Percentiles rank a stretch among this genome's conserved stretches.
Conservation (phyloP, 1,140 invertebrate genomes). For the Kradibia gibbosae region DNA sequence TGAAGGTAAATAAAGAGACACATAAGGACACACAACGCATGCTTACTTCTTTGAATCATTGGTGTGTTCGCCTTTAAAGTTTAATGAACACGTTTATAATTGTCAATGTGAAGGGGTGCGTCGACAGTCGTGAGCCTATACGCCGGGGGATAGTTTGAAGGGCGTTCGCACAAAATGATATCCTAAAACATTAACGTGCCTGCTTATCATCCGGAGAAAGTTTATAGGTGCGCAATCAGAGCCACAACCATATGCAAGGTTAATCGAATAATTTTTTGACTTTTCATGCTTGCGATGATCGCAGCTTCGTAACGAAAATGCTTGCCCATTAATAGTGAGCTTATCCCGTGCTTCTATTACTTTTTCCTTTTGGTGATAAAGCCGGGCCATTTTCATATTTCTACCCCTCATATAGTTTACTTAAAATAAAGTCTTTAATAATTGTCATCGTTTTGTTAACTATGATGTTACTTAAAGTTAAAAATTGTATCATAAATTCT, state of each 20-base stretch:
- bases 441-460: neutral
- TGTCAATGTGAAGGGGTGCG: neutral
- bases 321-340: neutral
- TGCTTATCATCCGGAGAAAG: constrained; percentile 23
- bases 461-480: neutral
- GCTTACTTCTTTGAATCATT: neutral
- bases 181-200: constrained; percentile 23
- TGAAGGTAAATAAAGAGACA: no score
- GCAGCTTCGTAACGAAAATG: neutral
- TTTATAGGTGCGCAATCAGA: constrained; percentile 9
- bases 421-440: neutral
- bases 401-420: neutral
- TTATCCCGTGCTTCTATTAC: neutral
- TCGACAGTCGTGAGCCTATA: neutral
- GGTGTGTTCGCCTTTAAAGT: neutral
- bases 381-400: neutral
- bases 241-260: constrained; percentile 4
- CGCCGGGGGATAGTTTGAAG: neutral
- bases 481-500: no score
- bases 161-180: constrained; percentile 1
- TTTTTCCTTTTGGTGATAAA: neutral
- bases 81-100: neutral
- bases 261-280: constrained; percentile 38
- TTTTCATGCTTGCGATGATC: neutral
- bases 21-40: neutral